Base-by-base conservation (phyloP, 1,140 invertebrate genomes). In the Schlechtendalia chinensis region DNA sequence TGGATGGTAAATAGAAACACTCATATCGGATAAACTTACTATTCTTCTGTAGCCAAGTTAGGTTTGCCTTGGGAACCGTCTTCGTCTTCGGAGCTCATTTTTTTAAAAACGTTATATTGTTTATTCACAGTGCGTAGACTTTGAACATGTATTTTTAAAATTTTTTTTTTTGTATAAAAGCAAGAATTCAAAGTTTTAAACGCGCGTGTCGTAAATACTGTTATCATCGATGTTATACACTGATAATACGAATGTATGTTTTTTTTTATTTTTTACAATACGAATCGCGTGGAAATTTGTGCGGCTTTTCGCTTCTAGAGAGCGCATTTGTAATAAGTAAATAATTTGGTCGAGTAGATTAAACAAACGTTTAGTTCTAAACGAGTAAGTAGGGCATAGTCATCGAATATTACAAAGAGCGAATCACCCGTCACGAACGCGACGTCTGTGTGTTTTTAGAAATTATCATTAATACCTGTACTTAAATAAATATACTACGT, bases 1-100 rank as follows among this genome's bases (percentile, higher is more conserved):
- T 79, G 22, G 75, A 79, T 8, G 12, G 56, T 29, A 61, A 79
- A 63, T 79, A 50, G 47, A 50, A 50, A 50, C 47, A 63, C 8
- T 59, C 11, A 5, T 24, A 12, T 59, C 6, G 24, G 8, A 69
- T 69, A 4, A 17, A 79, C 75, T 63, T 63, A 79, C 75, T 79
- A 79, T 63, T 79, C 75, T 50, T 79, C 75, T 61, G 75, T 61
- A 63, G 75, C 56, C 24, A 79, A 79, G 17, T 45, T 77, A 58
- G 54, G n/a, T 22, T 77, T 77, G 3, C 24, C 14, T 22, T 59
- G n/a, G 39, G 14, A 19, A 74, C 14, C 5, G 54, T 22, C n/a
- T 17, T 72, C 27, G 10, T 72, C 47, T 8, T 53, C 17, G 11
- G 10, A 27, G 16, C 14, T 69, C 67, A 69, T 69, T 50, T 69